Percentiles rank a stretch among this genome's conserved stretches.
Conservation (phyloP, 2,797 vertebrate species). For the Typhlichthys subterraneus region DNA sequence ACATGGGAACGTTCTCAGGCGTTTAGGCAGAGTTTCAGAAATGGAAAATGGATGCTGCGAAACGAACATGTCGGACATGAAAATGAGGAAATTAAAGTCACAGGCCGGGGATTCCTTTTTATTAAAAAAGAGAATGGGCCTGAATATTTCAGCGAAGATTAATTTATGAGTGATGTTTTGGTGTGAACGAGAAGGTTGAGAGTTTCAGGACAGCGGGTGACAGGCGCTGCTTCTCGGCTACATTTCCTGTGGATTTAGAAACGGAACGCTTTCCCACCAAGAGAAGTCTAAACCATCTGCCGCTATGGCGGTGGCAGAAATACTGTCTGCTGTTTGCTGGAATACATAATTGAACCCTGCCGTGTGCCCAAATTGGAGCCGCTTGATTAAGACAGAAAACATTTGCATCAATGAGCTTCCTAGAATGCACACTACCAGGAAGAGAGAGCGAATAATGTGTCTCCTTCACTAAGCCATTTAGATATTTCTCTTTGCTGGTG, state of each 20-base stretch:
- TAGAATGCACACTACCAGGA: conserved; percentile 24
- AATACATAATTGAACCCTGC: conserved; percentile 64
- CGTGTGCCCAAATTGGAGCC: conserved; percentile 40
- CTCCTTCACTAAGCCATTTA: conserved; percentile 18
- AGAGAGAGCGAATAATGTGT: conserved; percentile 21
- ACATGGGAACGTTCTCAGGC: conserved; percentile 39
- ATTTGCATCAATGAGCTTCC: conserved; percentile 38
- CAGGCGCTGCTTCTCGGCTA: conserved; percentile 25
- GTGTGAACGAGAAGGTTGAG: not conserved
- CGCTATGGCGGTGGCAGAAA: conserved; percentile 50
- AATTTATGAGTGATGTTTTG: conserved; percentile 47
- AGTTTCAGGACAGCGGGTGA: conserved; percentile 26
- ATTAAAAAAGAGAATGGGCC: conserved; percentile 46
- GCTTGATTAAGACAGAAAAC: conserved; percentile 36
- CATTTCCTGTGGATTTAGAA: conserved; percentile 57
- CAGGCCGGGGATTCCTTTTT: no score
- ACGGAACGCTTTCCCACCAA: conserved; percentile 36
- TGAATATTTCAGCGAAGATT: conserved; percentile 35
- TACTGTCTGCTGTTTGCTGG: conserved; percentile 30
- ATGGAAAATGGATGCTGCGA: conserved; percentile 34
- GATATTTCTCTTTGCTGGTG: conserved; percentile 14
- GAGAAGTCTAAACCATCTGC: conserved; percentile 41
- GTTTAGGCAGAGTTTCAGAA: conserved; percentile 23
- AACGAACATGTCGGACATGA: conserved; percentile 31
- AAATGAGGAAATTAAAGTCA: conserved; percentile 49